A percentile compares a stretch with the other conserved stretches of the same genome.
These are phyloP conservation scores for Lithodes maja DNA, from an alignment of 2,888 invertebrate species.

Conservation along the genomic window DNA sequence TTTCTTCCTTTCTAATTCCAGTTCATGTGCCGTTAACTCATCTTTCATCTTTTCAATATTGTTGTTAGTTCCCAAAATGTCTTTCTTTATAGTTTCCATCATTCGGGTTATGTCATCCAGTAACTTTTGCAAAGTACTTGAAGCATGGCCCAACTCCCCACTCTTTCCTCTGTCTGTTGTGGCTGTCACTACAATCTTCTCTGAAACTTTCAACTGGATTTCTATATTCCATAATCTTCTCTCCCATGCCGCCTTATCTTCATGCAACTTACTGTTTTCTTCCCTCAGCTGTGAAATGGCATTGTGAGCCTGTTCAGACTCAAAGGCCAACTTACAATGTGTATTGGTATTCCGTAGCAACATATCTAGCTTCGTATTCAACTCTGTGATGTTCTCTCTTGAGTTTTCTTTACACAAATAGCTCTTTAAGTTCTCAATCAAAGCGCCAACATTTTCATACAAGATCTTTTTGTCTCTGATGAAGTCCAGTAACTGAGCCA, in stretches of 20 bases:
- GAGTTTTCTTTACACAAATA: not conserved
- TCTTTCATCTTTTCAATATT: constrained; percentile 29
- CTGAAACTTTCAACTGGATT: constrained; percentile 38
- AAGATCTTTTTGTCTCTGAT: constrained; percentile 15
- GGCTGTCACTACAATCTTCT: constrained; percentile 39
- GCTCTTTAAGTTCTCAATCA: constrained; percentile 19
- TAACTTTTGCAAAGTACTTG: constrained; percentile 26
- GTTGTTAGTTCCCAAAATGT: constrained; percentile 2
- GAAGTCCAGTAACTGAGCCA: constrained; percentile 1
- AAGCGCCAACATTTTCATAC: constrained; percentile 1
- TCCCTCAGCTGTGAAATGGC: constrained; percentile 32
- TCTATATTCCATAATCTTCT: constrained; percentile 29
- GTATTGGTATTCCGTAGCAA: constrained; percentile 1
- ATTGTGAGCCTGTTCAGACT: constrained; percentile 30
- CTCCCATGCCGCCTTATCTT: constrained; percentile 43
- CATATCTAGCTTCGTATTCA: constrained; percentile 11
- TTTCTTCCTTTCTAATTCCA: constrained; percentile 45
- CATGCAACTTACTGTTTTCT: constrained; percentile 37
- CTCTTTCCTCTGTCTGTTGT: constrained; percentile 14
- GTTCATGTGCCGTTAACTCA: constrained; percentile 20
- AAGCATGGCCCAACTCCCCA: constrained; percentile 26
- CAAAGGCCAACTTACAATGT: not conserved
- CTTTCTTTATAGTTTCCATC: constrained; percentile 27
- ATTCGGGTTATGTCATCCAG: constrained; percentile 37
- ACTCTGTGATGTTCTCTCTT: not conserved